Conservation (phyloP, 1,140 invertebrate genomes). For the Plectrocnemia conspersa region DNA sequence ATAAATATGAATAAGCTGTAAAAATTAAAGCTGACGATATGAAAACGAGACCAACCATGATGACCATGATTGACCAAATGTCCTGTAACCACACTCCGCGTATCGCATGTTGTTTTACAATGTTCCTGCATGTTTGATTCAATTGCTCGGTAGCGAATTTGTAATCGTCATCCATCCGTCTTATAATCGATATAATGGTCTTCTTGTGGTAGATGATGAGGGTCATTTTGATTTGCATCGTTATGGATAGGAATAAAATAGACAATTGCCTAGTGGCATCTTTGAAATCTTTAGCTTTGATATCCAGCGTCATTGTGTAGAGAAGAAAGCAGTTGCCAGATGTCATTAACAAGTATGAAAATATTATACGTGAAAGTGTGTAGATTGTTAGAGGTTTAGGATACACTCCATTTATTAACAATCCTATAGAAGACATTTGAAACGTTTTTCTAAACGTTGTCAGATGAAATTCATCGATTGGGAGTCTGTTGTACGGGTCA, state of each 20-base stretch:
- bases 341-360: neutral
- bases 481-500: too few relatives aligned
- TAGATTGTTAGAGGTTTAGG: constrained; percentile 4
- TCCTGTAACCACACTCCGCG: constrained; percentile 14
- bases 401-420: constrained; percentile 12
- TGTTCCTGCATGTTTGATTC: constrained; percentile 3
- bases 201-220: constrained; percentile 8
- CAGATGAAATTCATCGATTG: constrained; percentile 5
- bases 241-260: constrained; percentile 15
- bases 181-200: constrained; percentile 10
- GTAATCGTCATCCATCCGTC: constrained; percentile 21
- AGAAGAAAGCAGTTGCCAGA: neutral
- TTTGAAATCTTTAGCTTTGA: constrained; percentile 5
- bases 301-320: constrained; percentile 5
- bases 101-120: constrained; percentile 15
- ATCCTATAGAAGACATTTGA: neutral
- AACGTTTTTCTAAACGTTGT: constrained; percentile 13
- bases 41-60: constrained; percentile 12
- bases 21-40: neutral
- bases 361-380: too few relatives aligned
- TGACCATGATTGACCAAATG: constrained; percentile 4
- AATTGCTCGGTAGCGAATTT: constrained; percentile 8
- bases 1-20: constrained; percentile 13
- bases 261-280: constrained; percentile 27
- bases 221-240: constrained; percentile 21